Evolutionary conservation across 2,797 vertebrate genomes (phyloP).

Genomic region (Anniella stebbinsi): DNA sequence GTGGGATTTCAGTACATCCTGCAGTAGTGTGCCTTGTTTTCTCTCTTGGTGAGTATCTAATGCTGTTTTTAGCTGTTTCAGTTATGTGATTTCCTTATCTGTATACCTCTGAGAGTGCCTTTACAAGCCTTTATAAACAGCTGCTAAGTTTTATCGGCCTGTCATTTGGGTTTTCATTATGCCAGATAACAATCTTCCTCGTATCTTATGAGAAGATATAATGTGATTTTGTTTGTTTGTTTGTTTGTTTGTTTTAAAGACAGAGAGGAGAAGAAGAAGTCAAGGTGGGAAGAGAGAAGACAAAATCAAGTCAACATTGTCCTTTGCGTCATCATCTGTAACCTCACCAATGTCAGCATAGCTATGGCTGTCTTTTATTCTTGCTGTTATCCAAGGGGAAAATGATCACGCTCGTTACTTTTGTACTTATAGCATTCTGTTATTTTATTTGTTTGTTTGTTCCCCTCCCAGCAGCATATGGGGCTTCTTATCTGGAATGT

Average conservation of each 20-base stretch:
- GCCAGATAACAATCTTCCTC: slow-evolving; percentile 73
- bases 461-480: slow-evolving; percentile 42
- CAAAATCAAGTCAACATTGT: slow-evolving; percentile 62
- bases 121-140: slow-evolving; percentile 78
- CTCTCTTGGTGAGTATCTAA: slow-evolving; percentile 56
- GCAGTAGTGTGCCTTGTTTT: slow-evolving; percentile 66
- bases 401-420: slow-evolving; percentile 50
- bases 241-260: slow-evolving; percentile 50
- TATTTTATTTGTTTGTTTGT: slow-evolving; percentile 46
- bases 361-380: slow-evolving; percentile 41
- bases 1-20: slow-evolving; percentile 49
- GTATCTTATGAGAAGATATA: slow-evolving; percentile 73
- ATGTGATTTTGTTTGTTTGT: slow-evolving; percentile 61
- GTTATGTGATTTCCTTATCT: slow-evolving; percentile 79
- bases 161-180: slow-evolving; percentile 80
- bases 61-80: slow-evolving; percentile 75
- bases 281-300: slow-evolving; percentile 31
- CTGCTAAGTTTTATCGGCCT: slow-evolving; percentile 77
- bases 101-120: slow-evolving; percentile 76
- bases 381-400: slow-evolving; percentile 51
- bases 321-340: slow-evolving; percentile 42
- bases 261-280: not conserved
- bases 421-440: slow-evolving; percentile 43
- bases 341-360: slow-evolving; percentile 44
- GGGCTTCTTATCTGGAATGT: slow-evolving; percentile 62